Base-by-base conservation (phyloP, 2,888 invertebrate species). In the Zeuzera pyrina region DNA sequence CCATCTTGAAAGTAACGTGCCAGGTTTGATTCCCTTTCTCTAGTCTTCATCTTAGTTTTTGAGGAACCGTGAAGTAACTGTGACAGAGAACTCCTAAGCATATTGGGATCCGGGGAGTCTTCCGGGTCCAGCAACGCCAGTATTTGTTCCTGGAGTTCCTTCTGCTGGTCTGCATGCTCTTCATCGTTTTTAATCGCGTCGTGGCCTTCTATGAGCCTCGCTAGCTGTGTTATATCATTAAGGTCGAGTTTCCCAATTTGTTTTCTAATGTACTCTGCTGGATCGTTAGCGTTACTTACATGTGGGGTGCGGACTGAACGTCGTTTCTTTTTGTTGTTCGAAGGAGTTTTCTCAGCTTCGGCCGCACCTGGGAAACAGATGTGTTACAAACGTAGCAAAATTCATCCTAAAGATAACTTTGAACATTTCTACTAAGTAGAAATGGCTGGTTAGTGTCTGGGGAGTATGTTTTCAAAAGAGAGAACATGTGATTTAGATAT, bases 241-340 rank as follows among this genome's bases (percentile, higher is more conserved):
- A 81, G 65, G 38, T 74, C 66, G 36, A 81, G 59, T 47, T 68
- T 69, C 28, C 73, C 79, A 44, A 79, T 72, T 50, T 70, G 63
- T 53, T 65, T 66, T 38, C 73, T 61, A 30, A 79, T 66, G 43
- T 67, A 70, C 35, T 79, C 81, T 3, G 67, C 67, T 2, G 73
- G 56, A 29, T 74, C 77, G 42, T 48, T 78, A 81, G 79, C 79
- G 42, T 48, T 78, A 81, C 81, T 81, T 78, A 81, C 81, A 65
- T 78, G 74, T 30, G 64, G 57, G 2, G 61, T 47, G 28, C 77
- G 67, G 28, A 60, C 41, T 30, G 67, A 53, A 40, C 79, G 76
- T 3, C 78, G 65, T 51, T 77, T 78, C 55, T 70, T 74, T 47
- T 63, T 60, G 58, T 62, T 62, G 52, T 74, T 73, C 47, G 76